Evolutionary conservation across 2,797 vertebrate genomes (phyloP).

Genomic region (Arnoldichthys spilopterus): DNA sequence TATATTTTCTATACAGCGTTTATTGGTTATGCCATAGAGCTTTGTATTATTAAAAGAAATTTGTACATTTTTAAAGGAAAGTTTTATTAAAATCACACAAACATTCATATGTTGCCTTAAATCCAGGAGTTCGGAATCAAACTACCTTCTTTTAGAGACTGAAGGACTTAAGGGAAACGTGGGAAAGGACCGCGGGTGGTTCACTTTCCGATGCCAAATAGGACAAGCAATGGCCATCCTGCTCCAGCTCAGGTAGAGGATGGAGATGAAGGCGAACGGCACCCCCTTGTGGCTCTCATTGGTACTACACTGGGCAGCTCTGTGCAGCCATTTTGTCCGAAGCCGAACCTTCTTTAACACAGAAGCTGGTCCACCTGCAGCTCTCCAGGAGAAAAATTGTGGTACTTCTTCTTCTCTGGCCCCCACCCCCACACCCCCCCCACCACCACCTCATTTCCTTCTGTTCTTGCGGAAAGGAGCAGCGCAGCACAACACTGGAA

Average conservation of each 20-base stretch:
- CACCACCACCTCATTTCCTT: not conserved
- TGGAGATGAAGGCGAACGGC: slow-evolving; percentile 31
- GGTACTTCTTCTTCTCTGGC: slow-evolving; percentile 1
- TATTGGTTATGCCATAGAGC: slow-evolving; percentile 91
- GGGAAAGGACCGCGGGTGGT: slow-evolving; percentile 52
- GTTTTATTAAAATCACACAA: slow-evolving; percentile 95
- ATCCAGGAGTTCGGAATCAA: slow-evolving; percentile 76
- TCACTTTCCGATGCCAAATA: slow-evolving; percentile 85
- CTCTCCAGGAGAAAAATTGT: not conserved
- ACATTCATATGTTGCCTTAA: slow-evolving; percentile 94
- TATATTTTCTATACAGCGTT: slow-evolving; percentile 98
- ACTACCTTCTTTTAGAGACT: slow-evolving; percentile 70
- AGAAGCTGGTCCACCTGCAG: slow-evolving; percentile 21
- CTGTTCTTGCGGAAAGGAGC: not conserved
- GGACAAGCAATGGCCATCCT: slow-evolving; percentile 30
- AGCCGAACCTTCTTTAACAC: slow-evolving; percentile 38
- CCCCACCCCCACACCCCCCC: no score
- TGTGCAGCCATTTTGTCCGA: slow-evolving; percentile 64
- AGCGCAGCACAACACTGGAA: not conserved
- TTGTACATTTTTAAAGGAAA: slow-evolving; percentile 88
- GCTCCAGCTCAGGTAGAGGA: slow-evolving; percentile 46
- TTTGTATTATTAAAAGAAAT: slow-evolving; percentile 93
- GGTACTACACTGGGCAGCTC: slow-evolving; percentile 46
- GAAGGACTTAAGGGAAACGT: slow-evolving; percentile 71
- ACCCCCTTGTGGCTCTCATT: slow-evolving; percentile 48